A percentile compares a stretch with the other conserved stretches of the same genome.
phyloP scores from a whole-genome alignment of 2,888 invertebrate species.

The Rhopalosiphum nymphaeae region DNA sequence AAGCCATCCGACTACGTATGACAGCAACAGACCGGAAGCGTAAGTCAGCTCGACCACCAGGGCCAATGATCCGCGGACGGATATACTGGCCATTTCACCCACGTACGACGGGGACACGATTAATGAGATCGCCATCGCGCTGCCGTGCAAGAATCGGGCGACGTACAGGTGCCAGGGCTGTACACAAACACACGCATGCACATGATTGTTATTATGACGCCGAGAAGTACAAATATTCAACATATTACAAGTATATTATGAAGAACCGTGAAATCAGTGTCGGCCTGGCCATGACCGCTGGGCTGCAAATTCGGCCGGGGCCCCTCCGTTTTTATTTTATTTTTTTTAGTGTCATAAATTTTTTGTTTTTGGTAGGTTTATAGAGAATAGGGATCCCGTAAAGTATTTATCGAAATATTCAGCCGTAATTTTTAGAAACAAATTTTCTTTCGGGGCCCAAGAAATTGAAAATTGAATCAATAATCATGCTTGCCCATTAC shows the following conservation, averaged over 20 bases:
- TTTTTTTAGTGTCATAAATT: too few species aligned
- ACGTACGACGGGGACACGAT: conserved; percentile 67
- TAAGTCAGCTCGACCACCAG: conserved; percentile 60
- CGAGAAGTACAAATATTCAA: background rate
- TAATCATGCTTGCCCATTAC: too few species aligned
- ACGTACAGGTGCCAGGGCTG: conserved; percentile 54
- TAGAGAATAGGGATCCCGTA: too few species aligned
- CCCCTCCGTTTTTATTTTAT: too few species aligned
- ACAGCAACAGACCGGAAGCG: conserved; percentile 66
- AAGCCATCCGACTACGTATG: conserved; percentile 66
- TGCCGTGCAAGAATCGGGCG: conserved; percentile 65
- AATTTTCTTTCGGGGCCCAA: too few species aligned
- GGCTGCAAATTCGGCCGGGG: too few species aligned
- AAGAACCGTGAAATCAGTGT: background rate
- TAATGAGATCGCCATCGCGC: conserved; percentile 67
- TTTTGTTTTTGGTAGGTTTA: too few species aligned
- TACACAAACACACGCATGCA: background rate
- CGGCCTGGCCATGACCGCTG: too few species aligned
- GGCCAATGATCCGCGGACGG: conserved; percentile 39
- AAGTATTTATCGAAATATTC: too few species aligned
- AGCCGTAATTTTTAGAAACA: too few species aligned
- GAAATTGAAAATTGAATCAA: too few species aligned
- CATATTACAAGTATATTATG: too few species aligned
- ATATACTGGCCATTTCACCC: conserved; percentile 64
- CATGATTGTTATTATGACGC: background rate